Conservation (phyloP, 2,797 vertebrate species). For the Neosilurus hyrtlii region DNA sequence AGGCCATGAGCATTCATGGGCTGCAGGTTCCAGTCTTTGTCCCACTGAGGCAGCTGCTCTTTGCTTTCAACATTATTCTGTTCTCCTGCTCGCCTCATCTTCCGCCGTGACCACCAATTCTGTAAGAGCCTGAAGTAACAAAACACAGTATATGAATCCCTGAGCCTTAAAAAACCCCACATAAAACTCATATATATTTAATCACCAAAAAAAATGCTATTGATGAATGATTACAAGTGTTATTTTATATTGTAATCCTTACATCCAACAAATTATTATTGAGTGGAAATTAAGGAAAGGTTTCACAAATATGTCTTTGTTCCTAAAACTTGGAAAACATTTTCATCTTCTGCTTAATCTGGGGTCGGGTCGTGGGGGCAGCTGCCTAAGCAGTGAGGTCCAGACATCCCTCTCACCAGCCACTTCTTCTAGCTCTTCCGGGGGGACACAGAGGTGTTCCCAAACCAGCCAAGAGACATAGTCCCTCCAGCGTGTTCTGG, state of each 20-base stretch:
- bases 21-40: constrained; percentile 98
- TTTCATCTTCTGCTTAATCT: too few species aligned
- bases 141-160: background rate
- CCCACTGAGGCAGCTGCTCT: constrained; percentile 92
- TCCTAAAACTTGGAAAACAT: background rate
- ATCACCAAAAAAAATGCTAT: too few species aligned
- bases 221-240: background rate
- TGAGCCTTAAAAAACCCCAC: background rate
- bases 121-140: constrained; percentile 82
- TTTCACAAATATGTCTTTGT: background rate
- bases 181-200: background rate
- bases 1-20: constrained; percentile 97
- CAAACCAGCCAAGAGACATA: too few species aligned
- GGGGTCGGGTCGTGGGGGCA: too few species aligned
- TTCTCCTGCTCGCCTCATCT: constrained; percentile 88
- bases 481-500: too few species aligned
- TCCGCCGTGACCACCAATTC: constrained; percentile 98
- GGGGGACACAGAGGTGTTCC: too few species aligned
- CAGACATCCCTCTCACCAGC: too few species aligned
- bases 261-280: background rate
- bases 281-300: background rate
- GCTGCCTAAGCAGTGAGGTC: too few species aligned
- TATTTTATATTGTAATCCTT: too few species aligned
- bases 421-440: too few species aligned
- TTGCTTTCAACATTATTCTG: constrained; percentile 79